phyloP scores from a whole-genome alignment of 2,797 vertebrate genomes.

The Agapornis canus region DNA sequence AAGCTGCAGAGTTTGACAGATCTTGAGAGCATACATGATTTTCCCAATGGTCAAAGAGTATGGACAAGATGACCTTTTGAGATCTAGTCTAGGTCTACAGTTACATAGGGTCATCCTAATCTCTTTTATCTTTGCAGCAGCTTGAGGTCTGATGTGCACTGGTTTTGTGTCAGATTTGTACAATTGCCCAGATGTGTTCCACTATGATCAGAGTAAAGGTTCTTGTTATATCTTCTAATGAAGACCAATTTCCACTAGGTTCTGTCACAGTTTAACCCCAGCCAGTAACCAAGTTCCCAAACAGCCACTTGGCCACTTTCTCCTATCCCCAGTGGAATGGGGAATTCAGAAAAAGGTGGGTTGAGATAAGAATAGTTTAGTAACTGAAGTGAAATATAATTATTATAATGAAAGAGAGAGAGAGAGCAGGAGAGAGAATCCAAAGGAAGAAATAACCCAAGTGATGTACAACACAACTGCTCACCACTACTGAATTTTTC shows the following conservation, averaged over 20 bases:
- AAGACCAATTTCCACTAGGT: neutral
- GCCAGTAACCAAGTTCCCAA: neutral
- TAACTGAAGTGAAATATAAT: neutral
- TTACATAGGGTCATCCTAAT: neutral
- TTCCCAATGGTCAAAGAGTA: neutral
- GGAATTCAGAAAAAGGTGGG: neutral
- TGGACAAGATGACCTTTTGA: neutral
- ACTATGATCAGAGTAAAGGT: neutral
- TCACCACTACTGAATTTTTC: neutral
- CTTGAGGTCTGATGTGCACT: neutral
- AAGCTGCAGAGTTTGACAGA: neutral
- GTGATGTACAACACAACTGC: neutral
- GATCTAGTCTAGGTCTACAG: neutral
- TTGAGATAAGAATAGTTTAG: neutral
- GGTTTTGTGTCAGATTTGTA: neutral
- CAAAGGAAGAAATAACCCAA: neutral
- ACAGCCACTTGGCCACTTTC: neutral
- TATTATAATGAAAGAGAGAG: neutral
- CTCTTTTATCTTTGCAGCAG: neutral
- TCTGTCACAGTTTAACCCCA: neutral
- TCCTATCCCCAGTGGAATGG: neutral
- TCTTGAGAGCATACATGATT: neutral
- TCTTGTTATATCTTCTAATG: neutral
- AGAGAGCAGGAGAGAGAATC: neutral
- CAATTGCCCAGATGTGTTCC: neutral